Conservation (phyloP, 2,797 vertebrate genomes). For the Pygocentrus nattereri region DNA sequence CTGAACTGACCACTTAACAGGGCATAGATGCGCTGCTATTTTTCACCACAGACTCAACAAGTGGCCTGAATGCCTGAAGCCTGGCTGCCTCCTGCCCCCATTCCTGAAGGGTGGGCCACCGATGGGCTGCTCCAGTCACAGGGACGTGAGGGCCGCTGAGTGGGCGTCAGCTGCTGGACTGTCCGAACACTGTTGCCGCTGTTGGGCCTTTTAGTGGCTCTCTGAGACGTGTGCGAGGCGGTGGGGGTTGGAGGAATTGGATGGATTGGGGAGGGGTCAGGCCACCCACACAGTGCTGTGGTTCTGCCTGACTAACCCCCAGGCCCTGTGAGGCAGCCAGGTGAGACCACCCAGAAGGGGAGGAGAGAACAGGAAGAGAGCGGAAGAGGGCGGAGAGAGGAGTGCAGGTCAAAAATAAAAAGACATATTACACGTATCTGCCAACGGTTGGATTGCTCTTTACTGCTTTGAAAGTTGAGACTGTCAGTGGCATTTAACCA, state of each 20-base stretch:
- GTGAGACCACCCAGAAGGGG: constrained; percentile 68
- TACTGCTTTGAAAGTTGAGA: neutral
- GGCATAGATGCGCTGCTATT: constrained; percentile 39
- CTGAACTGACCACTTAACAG: constrained; percentile 44
- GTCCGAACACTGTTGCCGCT: constrained; percentile 61
- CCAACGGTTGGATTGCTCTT: neutral
- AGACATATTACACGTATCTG: constrained; percentile 30
- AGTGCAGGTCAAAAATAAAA: constrained; percentile 23
- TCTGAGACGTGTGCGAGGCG: constrained; percentile 61
- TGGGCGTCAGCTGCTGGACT: constrained; percentile 80
- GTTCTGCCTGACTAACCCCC: constrained; percentile 59
- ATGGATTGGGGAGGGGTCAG: constrained; percentile 74
- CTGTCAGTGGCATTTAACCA: neutral
- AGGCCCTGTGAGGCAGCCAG: constrained; percentile 55
- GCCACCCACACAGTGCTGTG: constrained; percentile 78
- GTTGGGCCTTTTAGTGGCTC: constrained; percentile 76
- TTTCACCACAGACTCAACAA: constrained; percentile 43
- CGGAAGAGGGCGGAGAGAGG: constrained; percentile 43
- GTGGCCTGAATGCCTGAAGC: constrained; percentile 47
- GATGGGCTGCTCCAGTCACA: constrained; percentile 25
- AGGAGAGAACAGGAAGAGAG: constrained; percentile 35
- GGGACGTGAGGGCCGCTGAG: constrained; percentile 68
- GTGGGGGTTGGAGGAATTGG: constrained; percentile 23
- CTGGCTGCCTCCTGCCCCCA: constrained; percentile 28
- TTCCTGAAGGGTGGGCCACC: neutral